Percentiles rank a stretch among this genome's conserved stretches.
Conservation (phyloP, 2,113 vertebrate genomes). For the Lasiurus borealis region DNA sequence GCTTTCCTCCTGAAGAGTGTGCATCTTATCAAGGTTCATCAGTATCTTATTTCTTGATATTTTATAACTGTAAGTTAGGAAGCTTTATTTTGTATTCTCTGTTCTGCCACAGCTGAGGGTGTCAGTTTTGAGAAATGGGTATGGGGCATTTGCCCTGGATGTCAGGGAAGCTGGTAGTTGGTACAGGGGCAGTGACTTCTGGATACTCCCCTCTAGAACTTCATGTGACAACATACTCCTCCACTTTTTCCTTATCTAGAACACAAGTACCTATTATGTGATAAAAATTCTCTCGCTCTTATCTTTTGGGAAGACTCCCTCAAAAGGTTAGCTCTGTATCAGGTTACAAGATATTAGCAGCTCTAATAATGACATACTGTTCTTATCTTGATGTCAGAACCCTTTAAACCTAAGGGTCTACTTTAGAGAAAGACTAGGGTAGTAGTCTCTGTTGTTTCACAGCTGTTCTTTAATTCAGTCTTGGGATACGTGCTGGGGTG, state of each 20-base stretch:
- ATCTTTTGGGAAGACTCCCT: not conserved
- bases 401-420: not conserved
- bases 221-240: not conserved
- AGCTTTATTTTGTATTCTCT: not conserved
- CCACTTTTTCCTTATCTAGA: not conserved
- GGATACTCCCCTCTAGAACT: not conserved
- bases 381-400: not conserved
- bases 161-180: not conserved
- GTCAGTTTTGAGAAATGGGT: not conserved
- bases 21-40: not conserved
- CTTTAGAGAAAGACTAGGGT: not conserved
- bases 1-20: not conserved
- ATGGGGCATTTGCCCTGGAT: not conserved
- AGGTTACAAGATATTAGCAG: not conserved
- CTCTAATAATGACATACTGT: not conserved
- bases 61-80: not conserved
- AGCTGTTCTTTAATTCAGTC: constrained; percentile 31
- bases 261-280: not conserved
- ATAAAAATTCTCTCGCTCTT: not conserved
- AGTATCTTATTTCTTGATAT: not conserved
- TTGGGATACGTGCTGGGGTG: not conserved
- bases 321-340: not conserved
- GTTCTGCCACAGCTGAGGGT: not conserved
- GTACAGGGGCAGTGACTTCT: not conserved
- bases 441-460: constrained; percentile 2